These are phyloP conservation scores for Hoplias malabaricus DNA, from an alignment of 2,113 vertebrate genomes.

Conservation along the genomic window DNA sequence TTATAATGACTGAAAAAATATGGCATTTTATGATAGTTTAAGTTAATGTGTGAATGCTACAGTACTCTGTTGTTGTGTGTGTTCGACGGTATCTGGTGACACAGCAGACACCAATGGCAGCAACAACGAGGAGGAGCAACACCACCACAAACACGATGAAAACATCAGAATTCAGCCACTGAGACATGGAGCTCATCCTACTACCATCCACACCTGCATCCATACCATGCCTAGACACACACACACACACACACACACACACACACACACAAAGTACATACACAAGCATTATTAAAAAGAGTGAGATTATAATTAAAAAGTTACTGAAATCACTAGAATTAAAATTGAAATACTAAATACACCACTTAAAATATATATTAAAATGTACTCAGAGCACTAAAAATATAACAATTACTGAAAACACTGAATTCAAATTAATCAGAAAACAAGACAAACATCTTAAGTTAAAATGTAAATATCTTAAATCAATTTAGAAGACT, in stretches of 20 bases:
- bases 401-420: too few species aligned
- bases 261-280: neutral
- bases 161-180: constrained; percentile 42
- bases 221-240: neutral
- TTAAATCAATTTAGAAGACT: too few species aligned
- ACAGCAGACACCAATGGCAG: constrained; percentile 36
- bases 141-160: constrained; percentile 52
- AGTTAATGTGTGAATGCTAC: neutral
- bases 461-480: too few species aligned
- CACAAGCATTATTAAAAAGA: neutral
- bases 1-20: too few species aligned
- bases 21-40: neutral
- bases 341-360: too few species aligned
- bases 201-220: neutral
- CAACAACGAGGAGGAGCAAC: constrained; percentile 29
- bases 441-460: too few species aligned
- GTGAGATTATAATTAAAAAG: neutral
- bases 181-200: constrained; percentile 18
- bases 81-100: neutral
- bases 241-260: neutral
- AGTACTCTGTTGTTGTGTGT: neutral
- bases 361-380: too few species aligned
- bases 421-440: too few species aligned
- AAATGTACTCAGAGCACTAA: too few species aligned
- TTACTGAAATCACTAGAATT: too few species aligned